Evolutionary conservation across 2,113 vertebrate species (phyloP).

Genomic region (Mastomys natalensis): DNA sequence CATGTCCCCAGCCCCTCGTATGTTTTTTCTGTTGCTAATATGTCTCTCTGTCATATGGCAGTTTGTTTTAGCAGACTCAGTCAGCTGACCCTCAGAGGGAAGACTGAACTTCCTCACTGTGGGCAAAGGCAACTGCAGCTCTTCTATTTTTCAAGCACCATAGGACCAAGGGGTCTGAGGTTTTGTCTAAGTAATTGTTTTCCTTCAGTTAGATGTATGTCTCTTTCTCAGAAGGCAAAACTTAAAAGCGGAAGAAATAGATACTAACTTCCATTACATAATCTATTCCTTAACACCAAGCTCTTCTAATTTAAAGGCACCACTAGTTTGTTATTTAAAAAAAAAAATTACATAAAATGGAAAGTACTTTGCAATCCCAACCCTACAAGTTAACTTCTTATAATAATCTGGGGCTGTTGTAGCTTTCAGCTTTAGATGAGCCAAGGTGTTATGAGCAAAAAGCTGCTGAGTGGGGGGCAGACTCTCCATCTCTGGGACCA

Average conservation of each 20-base stretch:
- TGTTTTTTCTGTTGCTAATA: not conserved
- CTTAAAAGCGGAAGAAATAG: not conserved
- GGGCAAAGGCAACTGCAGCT: not conserved
- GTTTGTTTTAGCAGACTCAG: not conserved
- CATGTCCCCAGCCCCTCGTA: not conserved
- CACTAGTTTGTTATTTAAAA: not conserved
- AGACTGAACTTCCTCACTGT: not conserved
- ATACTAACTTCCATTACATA: not conserved
- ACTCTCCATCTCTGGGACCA: not conserved
- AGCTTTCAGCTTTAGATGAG: not conserved
- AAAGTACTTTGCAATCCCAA: not conserved
- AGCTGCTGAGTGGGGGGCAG: not conserved
- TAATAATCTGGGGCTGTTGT: not conserved
- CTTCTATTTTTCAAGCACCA: not conserved
- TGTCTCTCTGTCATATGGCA: no score
- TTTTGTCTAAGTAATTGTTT: not conserved
- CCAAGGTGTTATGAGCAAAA: not conserved
- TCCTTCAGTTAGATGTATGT: not conserved
- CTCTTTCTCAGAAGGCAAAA: conserved; percentile 9
- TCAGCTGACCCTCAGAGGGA: not conserved
- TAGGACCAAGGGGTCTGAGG: not conserved
- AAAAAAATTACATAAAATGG: not conserved
- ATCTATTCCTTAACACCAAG: conserved; percentile 26
- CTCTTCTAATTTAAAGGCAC: not conserved
- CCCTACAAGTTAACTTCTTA: not conserved